Evolutionary conservation across 2,888 invertebrate genomes (phyloP).

Genomic region (Cheilosia vernalis): DNA sequence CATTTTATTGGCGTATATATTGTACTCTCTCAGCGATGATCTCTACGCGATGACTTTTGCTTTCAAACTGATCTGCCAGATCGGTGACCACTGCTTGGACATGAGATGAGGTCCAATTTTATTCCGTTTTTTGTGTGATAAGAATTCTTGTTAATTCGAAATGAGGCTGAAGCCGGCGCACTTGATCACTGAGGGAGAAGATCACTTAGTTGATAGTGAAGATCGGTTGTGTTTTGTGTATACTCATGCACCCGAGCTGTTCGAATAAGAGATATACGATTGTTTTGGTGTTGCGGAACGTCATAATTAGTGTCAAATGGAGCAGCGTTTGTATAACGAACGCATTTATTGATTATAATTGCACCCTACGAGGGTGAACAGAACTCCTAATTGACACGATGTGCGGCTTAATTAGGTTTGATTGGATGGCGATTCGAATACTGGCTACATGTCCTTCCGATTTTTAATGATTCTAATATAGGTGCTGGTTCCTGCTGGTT

Average conservation of each 20-base stretch:
- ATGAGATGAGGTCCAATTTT: slow-evolving; percentile 51
- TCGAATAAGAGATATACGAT: slow-evolving; percentile 6
- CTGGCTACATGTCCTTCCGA: neutral
- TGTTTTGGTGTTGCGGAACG: slow-evolving; percentile 8
- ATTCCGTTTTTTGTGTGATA: slow-evolving; percentile 43
- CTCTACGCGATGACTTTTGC: slow-evolving; percentile 28
- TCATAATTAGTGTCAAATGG: slow-evolving; percentile 36
- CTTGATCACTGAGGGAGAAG: slow-evolving; percentile 19
- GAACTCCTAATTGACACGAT: slow-evolving; percentile 1
- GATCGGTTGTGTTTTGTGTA: slow-evolving; percentile 10
- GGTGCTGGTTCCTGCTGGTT: neutral
- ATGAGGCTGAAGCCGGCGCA: slow-evolving; percentile 21
- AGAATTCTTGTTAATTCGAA: slow-evolving; percentile 37
- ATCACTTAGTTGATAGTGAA: slow-evolving; percentile 32
- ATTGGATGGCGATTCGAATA: slow-evolving; percentile 1
- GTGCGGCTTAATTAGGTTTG: neutral
- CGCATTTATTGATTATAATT: slow-evolving; percentile 53
- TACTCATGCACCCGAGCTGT: neutral
- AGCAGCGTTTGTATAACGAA: slow-evolving; percentile 17
- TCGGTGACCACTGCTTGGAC: slow-evolving; percentile 22
- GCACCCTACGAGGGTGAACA: slow-evolving; percentile 17
- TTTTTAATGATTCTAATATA: slow-evolving; percentile 2
- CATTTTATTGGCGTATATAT: slow-evolving; percentile 18
- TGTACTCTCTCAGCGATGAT: neutral
- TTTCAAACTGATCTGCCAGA: slow-evolving; percentile 53